A percentile compares a stretch with the other conserved stretches of the same genome.
These are phyloP conservation scores for Cyanistes caeruleus DNA, from an alignment of 2,113 vertebrate species.

Conservation along the genomic window DNA sequence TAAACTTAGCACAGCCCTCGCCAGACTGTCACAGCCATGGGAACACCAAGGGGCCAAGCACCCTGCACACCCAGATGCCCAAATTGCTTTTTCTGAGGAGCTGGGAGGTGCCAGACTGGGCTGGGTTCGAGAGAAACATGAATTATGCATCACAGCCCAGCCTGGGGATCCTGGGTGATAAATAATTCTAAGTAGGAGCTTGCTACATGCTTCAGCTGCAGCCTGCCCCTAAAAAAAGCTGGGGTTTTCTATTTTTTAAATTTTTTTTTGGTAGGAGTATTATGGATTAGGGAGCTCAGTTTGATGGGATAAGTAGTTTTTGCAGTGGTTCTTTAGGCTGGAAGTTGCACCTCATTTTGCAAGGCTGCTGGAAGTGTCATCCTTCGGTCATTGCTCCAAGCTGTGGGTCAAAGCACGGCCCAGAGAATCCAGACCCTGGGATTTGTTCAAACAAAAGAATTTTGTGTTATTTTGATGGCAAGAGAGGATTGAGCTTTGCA, in stretches of 20 bases:
- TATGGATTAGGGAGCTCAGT: neutral
- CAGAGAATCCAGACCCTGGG: neutral
- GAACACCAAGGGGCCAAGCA: neutral
- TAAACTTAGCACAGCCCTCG: slow-evolving; percentile 17
- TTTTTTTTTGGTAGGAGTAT: neutral
- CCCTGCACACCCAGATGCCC: neutral
- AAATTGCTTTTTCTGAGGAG: neutral
- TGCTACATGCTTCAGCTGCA: neutral
- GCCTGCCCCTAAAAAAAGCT: neutral
- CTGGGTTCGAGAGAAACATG: neutral
- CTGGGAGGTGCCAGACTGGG: neutral
- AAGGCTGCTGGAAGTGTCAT: neutral
- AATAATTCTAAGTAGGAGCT: slow-evolving; percentile 67
- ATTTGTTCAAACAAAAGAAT: neutral
- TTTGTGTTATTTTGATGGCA: neutral
- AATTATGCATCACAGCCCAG: slow-evolving; percentile 71
- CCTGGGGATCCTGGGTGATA: slow-evolving; percentile 59
- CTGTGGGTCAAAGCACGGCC: neutral
- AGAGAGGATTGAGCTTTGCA: fast-evolving
- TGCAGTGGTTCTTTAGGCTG: neutral
- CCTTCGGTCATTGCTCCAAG: neutral
- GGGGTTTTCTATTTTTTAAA: neutral
- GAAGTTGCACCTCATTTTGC: neutral
- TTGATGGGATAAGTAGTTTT: neutral
- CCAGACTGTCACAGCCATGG: neutral